Conservation (phyloP, 2,888 invertebrate genomes). For the Sarcophaga variegata region DNA sequence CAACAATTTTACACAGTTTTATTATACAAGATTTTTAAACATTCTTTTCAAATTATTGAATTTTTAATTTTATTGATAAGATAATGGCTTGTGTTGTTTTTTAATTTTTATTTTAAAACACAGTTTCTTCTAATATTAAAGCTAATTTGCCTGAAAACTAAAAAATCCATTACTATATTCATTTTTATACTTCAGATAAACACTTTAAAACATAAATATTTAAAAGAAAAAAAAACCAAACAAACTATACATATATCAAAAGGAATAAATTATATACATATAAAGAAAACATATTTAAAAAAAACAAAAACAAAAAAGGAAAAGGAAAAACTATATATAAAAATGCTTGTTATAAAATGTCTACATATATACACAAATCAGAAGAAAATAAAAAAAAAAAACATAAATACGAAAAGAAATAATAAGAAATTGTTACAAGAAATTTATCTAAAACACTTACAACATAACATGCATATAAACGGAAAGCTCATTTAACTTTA, state of each 20-base stretch:
- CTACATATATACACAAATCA: slow-evolving; percentile 35
- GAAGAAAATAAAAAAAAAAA: not conserved
- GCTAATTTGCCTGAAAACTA: slow-evolving; percentile 40
- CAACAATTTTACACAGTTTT: too few relatives aligned
- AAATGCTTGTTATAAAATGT: slow-evolving; percentile 62
- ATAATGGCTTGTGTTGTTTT: slow-evolving; percentile 7
- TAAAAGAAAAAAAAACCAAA: slow-evolving; percentile 24
- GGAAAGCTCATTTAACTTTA: slow-evolving; percentile 41
- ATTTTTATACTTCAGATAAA: not conserved
- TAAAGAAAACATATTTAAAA: slow-evolving; percentile 30
- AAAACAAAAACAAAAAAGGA: slow-evolving; percentile 14
- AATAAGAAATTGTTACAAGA: slow-evolving; percentile 52
- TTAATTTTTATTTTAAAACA: not conserved
- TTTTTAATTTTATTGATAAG: too few relatives aligned
- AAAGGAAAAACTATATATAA: not conserved
- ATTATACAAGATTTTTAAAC: too few relatives aligned
- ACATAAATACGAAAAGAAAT: too few relatives aligned
- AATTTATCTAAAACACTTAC: slow-evolving; percentile 22
- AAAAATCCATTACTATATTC: not conserved
- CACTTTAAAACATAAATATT: not conserved
- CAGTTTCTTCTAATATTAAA: slow-evolving; percentile 8
- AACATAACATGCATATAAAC: slow-evolving; percentile 9
- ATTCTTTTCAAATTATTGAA: too few relatives aligned
- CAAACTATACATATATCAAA: slow-evolving; percentile 8
- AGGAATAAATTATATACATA: not conserved